These are phyloP conservation scores for Parnassius mnemosyne DNA, from an alignment of 2,888 invertebrate genomes.

Conservation along the genomic window DNA sequence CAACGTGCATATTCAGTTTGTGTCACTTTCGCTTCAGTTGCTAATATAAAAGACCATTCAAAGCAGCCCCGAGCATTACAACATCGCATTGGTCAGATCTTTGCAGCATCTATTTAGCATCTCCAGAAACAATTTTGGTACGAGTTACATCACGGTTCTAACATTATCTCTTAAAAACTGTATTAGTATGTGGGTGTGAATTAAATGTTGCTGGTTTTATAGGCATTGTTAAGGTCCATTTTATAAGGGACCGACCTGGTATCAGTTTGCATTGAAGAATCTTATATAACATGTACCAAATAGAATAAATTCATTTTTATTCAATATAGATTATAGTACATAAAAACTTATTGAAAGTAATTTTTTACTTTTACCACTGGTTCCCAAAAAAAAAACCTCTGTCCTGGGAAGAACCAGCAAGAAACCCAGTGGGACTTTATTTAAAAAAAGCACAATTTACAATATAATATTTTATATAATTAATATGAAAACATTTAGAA, in stretches of 20 bases:
- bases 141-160: no score
- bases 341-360: no score
- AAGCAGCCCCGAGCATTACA: constrained; percentile 36
- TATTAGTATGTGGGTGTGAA: constrained; percentile 45
- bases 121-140: constrained; percentile 31
- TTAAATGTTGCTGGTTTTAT: constrained; percentile 36
- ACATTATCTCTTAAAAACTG: no score
- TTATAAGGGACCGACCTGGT: constrained; percentile 20
- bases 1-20: constrained; percentile 36
- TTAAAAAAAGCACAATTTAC: no score
- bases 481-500: no score
- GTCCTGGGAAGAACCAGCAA: no score
- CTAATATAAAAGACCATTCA: constrained; percentile 40
- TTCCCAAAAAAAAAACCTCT: no score
- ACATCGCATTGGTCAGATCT: constrained; percentile 30
- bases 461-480: no score
- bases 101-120: constrained; percentile 43
- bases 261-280: constrained; percentile 22
- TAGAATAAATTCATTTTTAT: background rate
- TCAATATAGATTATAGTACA: no score
- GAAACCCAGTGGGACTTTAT: no score
- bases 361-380: no score
- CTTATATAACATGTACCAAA: background rate
- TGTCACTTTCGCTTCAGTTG: constrained; percentile 49
- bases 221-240: no score